These are phyloP conservation scores for Reinhardtius hippoglossoides DNA, from an alignment of 2,113 vertebrate genomes.

Conservation along the genomic window DNA sequence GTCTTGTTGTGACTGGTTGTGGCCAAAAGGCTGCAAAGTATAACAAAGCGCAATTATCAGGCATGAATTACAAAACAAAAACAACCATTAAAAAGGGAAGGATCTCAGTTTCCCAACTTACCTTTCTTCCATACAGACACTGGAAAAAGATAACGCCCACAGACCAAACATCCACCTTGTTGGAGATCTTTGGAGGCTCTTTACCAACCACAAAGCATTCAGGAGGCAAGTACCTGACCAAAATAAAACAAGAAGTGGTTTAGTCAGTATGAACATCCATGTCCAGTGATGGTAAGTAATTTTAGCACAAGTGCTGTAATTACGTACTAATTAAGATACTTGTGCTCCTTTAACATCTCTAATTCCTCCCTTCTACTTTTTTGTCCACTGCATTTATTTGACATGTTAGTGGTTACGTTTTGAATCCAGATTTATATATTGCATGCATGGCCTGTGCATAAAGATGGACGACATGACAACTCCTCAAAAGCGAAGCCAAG, in stretches of 20 bases:
- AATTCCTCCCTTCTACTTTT: not conserved
- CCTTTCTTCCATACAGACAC: constrained; percentile 99
- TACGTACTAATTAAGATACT: not conserved
- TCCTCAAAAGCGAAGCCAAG: no score
- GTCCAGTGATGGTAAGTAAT: not conserved
- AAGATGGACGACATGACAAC: not conserved
- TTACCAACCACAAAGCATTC: constrained; percentile 99
- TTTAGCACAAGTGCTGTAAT: not conserved
- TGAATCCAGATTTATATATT: not conserved
- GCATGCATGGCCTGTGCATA: not conserved
- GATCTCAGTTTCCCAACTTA: constrained; percentile 66
- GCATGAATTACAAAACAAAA: not conserved
- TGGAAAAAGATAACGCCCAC: constrained; percentile 99
- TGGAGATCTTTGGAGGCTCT: constrained; percentile 99
- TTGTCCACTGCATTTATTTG: not conserved
- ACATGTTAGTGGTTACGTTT: no score
- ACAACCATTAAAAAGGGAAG: not conserved
- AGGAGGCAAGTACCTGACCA: constrained; percentile 94
- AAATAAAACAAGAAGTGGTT: not conserved
- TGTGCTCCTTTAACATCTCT: not conserved
- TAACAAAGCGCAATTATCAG: not conserved
- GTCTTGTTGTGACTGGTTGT: constrained; percentile 99
- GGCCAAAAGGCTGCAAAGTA: constrained; percentile 93
- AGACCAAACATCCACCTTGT: constrained; percentile 99
- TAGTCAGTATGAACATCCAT: not conserved